Base-by-base conservation (phyloP, 2,797 vertebrate genomes). In the Acrossocheilus fasciatus region DNA sequence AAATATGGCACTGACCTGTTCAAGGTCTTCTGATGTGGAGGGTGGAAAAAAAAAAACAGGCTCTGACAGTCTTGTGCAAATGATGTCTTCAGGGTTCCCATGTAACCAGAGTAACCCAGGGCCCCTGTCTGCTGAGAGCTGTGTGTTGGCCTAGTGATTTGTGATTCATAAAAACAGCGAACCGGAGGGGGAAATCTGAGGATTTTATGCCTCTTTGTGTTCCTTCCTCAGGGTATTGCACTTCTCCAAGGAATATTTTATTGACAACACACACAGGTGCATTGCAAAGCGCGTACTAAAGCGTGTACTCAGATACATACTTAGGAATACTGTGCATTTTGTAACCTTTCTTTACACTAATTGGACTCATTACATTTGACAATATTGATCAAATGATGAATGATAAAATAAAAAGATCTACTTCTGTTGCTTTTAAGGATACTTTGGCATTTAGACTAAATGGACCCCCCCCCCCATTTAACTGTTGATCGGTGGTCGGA, bases 121-220 rank as follows among this genome's bases (percentile, higher is more conserved):
- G 84, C 70, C n/a, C 76, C 75, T 36, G 83, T 78, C 85, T 86
- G 66, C 72, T 82, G 23, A 81, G 73, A 84, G 70, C 86, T 79
- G 66, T 83, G 81, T 86, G 47, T 74, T 83, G 43, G 86, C 81
- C 57, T 62, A 81, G 47, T 88, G 88, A 87, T 89, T 89, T 83
- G 86, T 89, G 88, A 87, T 84, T 88, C 85, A 89, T 72, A 80
- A 84, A 89, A 90, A 85, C 66, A 52, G 69, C 39, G 70, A 86
- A 86, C 76, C 68, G n/a, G 30, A 81, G 36, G 69, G 43, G 64
- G 81, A 84, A 86, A 84, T 86, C 39, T 86, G 80, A 86, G 77
- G 69, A 82, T 89, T 82, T 82, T 45, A 79, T 84, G 73, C 86
- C 45, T 83, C 57, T 84, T 82, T 86, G 70, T 86, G 66, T 87